These are phyloP conservation scores for Meles meles DNA, from an alignment of 2,113 vertebrate species.

Conservation along the genomic window DNA sequence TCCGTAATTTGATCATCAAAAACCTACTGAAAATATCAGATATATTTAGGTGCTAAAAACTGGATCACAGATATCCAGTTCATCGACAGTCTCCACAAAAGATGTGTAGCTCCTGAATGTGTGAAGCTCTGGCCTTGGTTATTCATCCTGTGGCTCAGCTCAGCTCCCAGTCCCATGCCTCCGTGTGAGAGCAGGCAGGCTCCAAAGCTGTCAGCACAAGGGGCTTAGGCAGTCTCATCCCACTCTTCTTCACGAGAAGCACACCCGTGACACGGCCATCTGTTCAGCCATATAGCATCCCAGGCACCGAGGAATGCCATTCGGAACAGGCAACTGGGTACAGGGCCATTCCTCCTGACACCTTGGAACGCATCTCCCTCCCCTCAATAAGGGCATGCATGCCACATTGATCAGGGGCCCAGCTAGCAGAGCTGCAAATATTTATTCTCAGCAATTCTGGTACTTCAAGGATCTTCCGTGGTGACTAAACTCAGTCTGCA, in stretches of 20 bases:
- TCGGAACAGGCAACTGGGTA: not conserved
- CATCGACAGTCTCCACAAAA: not conserved
- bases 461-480: not conserved
- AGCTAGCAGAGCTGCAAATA: not conserved
- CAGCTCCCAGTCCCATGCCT: not conserved
- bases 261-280: not conserved
- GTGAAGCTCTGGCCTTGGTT: not conserved
- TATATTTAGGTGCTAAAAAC: not conserved
- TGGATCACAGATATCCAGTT: not conserved
- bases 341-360: not conserved
- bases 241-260: not conserved
- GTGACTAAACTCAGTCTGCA: slow-evolving; percentile 17
- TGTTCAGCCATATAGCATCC: not conserved
- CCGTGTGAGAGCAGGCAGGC: not conserved
- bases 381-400: not conserved
- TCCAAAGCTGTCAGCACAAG: not conserved
- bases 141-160: not conserved
- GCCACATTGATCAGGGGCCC: not conserved
- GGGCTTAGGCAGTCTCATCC: not conserved
- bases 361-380: not conserved
- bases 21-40: not conserved
- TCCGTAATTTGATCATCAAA: not conserved
- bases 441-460: not conserved
- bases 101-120: no score
- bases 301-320: not conserved